These are phyloP conservation scores for Phymorhynchus buccinoides DNA, from an alignment of 1,140 invertebrate species.

Conservation along the genomic window DNA sequence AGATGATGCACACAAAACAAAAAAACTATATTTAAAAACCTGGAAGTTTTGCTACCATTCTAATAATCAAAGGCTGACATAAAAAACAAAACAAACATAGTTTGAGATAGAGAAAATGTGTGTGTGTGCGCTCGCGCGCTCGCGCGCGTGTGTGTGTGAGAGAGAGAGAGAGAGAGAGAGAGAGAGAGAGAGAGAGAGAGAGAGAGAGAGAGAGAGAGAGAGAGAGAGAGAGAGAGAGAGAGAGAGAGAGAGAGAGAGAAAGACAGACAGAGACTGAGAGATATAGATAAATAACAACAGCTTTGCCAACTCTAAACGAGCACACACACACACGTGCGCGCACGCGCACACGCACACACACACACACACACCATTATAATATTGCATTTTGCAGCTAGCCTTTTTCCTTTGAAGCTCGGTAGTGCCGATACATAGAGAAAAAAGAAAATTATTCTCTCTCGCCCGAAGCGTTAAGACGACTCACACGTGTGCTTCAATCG, in stretches of 20 bases:
- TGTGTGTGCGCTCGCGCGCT: background rate
- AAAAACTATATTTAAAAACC: no score
- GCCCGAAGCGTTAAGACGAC: background rate
- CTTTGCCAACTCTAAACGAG: background rate
- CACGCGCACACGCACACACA: no score
- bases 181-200: background rate
- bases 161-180: conserved; percentile 33
- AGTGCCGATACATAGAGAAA: background rate
- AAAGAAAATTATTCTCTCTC: background rate
- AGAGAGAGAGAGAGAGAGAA: conserved; percentile 15
- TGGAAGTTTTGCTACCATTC: no score
- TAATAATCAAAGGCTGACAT: no score
- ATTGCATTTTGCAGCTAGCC: background rate
- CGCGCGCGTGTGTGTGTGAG: conserved; percentile 14
- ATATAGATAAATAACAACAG: background rate
- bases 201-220: conserved; percentile 27
- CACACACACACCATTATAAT: background rate
- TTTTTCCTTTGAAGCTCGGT: background rate
- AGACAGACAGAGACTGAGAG: background rate
- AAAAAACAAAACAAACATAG: no score
- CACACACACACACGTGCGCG: background rate
- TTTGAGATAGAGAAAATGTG: no score
- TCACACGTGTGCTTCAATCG: background rate
- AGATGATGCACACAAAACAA: no score
- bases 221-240: conserved; percentile 39